Conservation (phyloP, 2,113 vertebrate genomes). For the Zapornia atra region DNA sequence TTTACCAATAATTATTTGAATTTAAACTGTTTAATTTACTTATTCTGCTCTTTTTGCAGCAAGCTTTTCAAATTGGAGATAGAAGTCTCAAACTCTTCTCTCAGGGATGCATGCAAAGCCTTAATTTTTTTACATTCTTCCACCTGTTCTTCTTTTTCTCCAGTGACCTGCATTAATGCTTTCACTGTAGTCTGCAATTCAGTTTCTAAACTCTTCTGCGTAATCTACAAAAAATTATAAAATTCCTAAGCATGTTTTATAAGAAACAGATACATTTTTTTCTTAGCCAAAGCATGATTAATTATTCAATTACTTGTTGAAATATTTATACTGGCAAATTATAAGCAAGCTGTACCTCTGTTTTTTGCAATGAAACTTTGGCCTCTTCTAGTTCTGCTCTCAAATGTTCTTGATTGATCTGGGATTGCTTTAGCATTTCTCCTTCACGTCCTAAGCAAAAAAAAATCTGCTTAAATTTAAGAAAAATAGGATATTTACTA, state of each 20-base stretch:
- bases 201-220: constrained; percentile 68
- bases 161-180: constrained; percentile 73
- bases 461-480: background rate
- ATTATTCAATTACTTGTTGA: background rate
- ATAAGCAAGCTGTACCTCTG: constrained; percentile 74
- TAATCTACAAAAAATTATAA: constrained; percentile 66
- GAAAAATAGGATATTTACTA: background rate
- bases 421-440: constrained; percentile 78
- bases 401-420: constrained; percentile 75
- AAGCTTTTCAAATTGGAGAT: constrained; percentile 74
- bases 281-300: background rate
- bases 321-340: background rate
- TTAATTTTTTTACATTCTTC: constrained; percentile 79
- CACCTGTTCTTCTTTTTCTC: constrained; percentile 78
- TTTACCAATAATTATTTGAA: background rate
- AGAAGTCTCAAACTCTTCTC: constrained; percentile 74
- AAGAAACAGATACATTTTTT: background rate
- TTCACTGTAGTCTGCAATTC: constrained; percentile 75
- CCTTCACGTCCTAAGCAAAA: constrained; percentile 75
- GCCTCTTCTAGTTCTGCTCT: constrained; percentile 76
- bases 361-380: constrained; percentile 76
- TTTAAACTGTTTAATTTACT: constrained; percentile 70
- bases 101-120: constrained; percentile 70
- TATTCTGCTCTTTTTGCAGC: constrained; percentile 78
- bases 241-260: background rate